These are phyloP conservation scores for Nerophis ophidion DNA, from an alignment of 2,113 vertebrate species.

Conservation along the genomic window DNA sequence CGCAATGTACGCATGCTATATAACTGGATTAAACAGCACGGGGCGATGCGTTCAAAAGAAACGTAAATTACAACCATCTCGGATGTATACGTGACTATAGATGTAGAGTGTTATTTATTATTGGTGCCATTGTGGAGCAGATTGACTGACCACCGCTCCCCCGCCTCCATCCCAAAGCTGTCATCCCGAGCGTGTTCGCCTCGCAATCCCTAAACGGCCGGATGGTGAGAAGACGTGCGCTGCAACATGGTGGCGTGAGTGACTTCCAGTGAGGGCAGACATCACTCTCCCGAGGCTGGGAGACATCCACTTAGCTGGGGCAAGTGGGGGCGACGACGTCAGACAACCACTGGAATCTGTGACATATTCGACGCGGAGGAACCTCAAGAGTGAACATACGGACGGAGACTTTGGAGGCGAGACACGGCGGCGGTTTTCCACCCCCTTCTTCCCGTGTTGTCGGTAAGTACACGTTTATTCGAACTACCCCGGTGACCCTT, in stretches of 20 bases:
- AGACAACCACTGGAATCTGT: constrained; percentile 52
- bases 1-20: too few species aligned
- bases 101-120: too few species aligned
- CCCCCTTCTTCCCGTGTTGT: constrained; percentile 24
- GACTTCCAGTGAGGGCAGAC: constrained; percentile 7
- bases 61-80: too few species aligned
- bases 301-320: background rate
- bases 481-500: constrained; percentile 5
- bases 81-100: too few species aligned
- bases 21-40: too few species aligned
- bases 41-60: too few species aligned
- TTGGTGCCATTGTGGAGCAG: background rate
- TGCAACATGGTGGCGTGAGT: constrained; percentile 49
- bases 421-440: constrained; percentile 24
- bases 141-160: constrained; percentile 31
- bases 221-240: constrained; percentile 51
- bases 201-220: constrained; percentile 46
- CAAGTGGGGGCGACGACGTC: constrained; percentile 10
- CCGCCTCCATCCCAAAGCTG: constrained; percentile 48
- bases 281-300: constrained; percentile 4
- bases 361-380: constrained; percentile 46
- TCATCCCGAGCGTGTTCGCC: constrained; percentile 44
- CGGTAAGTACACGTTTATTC: constrained; percentile 54
- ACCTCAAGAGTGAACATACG: constrained; percentile 37
- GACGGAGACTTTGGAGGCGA: constrained; percentile 34